Evolutionary conservation across 2,797 vertebrate genomes (phyloP).

Genomic region (Halcyon leucocephala): DNA sequence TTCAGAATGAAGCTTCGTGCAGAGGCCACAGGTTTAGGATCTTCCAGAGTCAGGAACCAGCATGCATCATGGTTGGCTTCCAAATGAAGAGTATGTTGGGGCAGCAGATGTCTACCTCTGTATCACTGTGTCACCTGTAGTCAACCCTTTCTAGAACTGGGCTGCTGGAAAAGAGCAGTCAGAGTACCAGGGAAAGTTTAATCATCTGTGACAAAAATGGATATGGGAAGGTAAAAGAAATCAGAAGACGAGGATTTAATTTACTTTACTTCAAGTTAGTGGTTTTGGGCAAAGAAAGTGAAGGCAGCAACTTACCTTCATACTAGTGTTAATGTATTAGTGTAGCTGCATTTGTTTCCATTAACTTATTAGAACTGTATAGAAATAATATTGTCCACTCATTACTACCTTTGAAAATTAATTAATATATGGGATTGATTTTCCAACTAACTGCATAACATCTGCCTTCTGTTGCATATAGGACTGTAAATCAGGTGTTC

Average conservation of each 20-base stretch:
- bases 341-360: neutral
- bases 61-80: accelerated
- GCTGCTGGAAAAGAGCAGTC: neutral
- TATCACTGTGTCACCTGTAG: accelerated
- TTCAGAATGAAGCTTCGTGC: neutral
- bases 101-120: neutral
- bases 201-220: neutral
- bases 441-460: neutral
- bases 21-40: neutral
- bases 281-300: neutral
- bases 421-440: neutral
- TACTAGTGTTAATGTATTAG: neutral
- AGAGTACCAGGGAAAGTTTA: neutral
- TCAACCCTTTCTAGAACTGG: neutral
- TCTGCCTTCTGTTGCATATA: neutral
- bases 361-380: neutral
- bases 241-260: neutral
- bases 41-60: neutral
- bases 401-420: neutral
- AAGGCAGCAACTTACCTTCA: neutral
- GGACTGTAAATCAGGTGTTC: neutral
- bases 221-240: neutral
- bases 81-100: neutral
- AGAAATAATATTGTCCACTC: neutral
- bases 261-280: neutral